Evolutionary conservation across 2,113 vertebrate species (phyloP), one percentile per base, ranked within the genome.

Genomic region (Cynoglossus semilaevis): DNA sequence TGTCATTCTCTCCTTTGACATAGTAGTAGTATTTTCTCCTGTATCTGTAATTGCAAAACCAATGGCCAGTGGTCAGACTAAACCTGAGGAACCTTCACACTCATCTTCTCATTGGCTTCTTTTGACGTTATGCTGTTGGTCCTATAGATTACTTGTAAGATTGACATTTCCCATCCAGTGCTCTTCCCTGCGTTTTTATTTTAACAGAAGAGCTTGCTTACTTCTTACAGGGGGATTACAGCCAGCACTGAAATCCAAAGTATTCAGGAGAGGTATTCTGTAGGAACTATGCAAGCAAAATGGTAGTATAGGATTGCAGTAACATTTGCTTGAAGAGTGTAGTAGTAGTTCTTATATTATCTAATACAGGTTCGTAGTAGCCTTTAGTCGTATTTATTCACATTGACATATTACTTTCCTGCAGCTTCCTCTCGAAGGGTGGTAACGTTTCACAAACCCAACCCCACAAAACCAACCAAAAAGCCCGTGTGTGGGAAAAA

Each of bases 401-500:
- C n/a, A n/a, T 36, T n/a, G 8, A 15, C 8, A 9, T 41, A 12
- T 12, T 35, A 57, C 12, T 58, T 50, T 70, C 3, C 36, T 43
- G 13, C 65, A 90, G 84, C 58, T 9, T 67, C 60, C 44, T 63
- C 57, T 13, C 59, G 40, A 4, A 80, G 62, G 51, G 15, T 59
- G 0, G 12, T 43, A 0, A 18, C 17, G 7, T 17, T 14, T 7
- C 34, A 19, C 14, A 66, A 46, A 9, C 15, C 15, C 0, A 19
- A 5, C 1, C 36, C 62, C 11, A 8, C 12, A 18, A 64, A 19
- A 14, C 64, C 22, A 0, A 12, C 1, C 18, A 80, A 60, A 19
- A 77, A 51, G 34, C 63, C 74, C 0, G 60, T 55, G 15, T 98
- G 96, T 0, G 96, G 96, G n/a, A 88, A 58, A 76, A 92, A 87